These are phyloP conservation scores for Eueremaeus valkanovi DNA, from an alignment of 2,888 invertebrate genomes.

Conservation along the genomic window DNA sequence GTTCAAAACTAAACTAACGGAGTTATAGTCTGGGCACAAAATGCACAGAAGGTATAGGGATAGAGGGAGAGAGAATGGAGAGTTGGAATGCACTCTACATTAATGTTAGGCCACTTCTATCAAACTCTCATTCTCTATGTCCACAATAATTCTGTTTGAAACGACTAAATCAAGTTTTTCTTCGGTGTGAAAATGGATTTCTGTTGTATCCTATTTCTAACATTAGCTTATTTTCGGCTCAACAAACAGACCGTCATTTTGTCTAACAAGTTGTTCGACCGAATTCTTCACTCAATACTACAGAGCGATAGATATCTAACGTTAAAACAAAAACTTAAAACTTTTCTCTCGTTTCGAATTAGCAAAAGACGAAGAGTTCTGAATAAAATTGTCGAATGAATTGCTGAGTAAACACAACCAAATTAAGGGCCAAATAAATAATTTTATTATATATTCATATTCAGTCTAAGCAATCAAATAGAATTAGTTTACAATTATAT, in stretches of 20 bases:
- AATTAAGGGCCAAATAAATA: background rate
- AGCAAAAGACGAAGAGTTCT: no score
- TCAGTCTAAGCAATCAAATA: no score
- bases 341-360: background rate
- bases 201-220: constrained; percentile 6
- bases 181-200: background rate
- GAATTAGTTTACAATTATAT: background rate
- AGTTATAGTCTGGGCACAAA: no score
- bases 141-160: background rate
- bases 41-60: no score
- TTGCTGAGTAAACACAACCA: background rate
- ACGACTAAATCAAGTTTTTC: background rate
- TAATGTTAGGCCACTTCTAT: constrained; percentile 14
- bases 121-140: constrained; percentile 8
- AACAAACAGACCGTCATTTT: background rate
- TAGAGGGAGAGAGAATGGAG: no score
- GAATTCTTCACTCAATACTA: no score
- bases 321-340: background rate
- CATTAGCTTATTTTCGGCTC: constrained; percentile 14
- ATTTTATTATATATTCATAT: constrained; percentile 1
- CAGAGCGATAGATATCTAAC: no score
- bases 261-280: constrained; percentile 6
- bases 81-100: no score
- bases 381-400: constrained; percentile 3
- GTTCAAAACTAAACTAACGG: background rate